phyloP scores from a whole-genome alignment of 2,888 invertebrate genomes.

The Carpatolechia fugitivella region DNA sequence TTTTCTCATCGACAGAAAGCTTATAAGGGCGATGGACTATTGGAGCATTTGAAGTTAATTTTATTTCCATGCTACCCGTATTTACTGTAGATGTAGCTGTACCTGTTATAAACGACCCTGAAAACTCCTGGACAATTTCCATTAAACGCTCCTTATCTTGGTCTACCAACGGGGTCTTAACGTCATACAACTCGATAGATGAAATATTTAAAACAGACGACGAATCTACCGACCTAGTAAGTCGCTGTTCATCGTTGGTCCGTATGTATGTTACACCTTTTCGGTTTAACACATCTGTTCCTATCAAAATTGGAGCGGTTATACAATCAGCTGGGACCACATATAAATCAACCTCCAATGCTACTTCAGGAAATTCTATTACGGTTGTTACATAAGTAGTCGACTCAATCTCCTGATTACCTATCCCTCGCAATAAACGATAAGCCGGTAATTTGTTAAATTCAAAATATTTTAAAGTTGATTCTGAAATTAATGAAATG shows the following conservation, averaged over 20 bases:
- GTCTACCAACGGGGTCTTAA: conserved; percentile 20
- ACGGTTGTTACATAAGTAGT: conserved; percentile 20
- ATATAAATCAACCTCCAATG: conserved; percentile 27
- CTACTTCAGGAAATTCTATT: conserved; percentile 25
- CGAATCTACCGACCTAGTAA: conserved; percentile 1
- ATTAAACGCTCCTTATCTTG: conserved; percentile 16
- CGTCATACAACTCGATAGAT: not conserved
- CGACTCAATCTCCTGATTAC: conserved; percentile 25
- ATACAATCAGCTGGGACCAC: conserved; percentile 24
- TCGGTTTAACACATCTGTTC: too few relatives aligned
- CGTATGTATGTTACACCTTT: conserved; percentile 27
- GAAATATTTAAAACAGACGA: not conserved
- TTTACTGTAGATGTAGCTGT: conserved; percentile 24
- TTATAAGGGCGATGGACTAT: conserved; percentile 22
- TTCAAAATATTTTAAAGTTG: conserved; percentile 19
- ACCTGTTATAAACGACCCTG: conserved; percentile 15
- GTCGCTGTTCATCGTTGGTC: conserved; percentile 18
- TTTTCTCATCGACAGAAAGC: conserved; percentile 20
- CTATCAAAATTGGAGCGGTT: conserved; percentile 24
- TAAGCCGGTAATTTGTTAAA: conserved; percentile 15
- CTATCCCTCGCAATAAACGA: conserved; percentile 25
- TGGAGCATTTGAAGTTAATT: conserved; percentile 11
- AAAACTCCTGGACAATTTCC: conserved; percentile 17
- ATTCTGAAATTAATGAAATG: conserved; percentile 25
- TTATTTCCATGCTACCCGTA: conserved; percentile 23